Conservation (phyloP, 2,113 vertebrate species). For the Rafetus swinhoei region DNA sequence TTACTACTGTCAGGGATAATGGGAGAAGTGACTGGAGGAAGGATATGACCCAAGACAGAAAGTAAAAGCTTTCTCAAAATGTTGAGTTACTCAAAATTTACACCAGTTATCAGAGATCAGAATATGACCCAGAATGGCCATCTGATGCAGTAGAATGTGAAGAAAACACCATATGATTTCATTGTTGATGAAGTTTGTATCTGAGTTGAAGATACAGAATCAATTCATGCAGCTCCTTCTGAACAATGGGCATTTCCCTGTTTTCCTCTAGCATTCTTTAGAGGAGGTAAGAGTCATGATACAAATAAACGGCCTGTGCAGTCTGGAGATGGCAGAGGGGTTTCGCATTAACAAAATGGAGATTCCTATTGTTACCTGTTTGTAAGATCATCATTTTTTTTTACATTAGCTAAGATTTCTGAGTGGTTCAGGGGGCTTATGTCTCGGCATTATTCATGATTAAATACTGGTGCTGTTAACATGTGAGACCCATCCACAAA, state of each 20-base stretch:
- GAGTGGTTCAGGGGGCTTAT: not conserved
- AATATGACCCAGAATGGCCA: not conserved
- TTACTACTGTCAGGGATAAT: not conserved
- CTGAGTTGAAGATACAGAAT: not conserved
- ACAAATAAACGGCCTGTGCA: not conserved
- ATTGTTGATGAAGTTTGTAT: not conserved
- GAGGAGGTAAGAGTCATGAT: not conserved
- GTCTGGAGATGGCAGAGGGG: not conserved
- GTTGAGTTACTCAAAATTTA: not conserved
- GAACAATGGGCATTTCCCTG: not conserved
- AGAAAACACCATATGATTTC: not conserved
- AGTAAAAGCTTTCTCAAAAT: not conserved
- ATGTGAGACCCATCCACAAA: not conserved
- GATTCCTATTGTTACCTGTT: not conserved
- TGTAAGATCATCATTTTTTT: not conserved
- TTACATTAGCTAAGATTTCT: not conserved
- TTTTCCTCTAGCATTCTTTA: slow-evolving; percentile 3
- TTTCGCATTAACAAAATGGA: not conserved
- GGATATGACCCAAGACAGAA: not conserved
- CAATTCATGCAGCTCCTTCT: not conserved
- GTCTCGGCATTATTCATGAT: not conserved
- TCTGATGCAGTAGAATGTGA: not conserved
- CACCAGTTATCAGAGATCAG: not conserved
- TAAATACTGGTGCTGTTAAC: not conserved
- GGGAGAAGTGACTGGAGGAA: not conserved